Base-by-base conservation (phyloP, 2,113 vertebrate genomes). In the Strigops habroptila region DNA sequence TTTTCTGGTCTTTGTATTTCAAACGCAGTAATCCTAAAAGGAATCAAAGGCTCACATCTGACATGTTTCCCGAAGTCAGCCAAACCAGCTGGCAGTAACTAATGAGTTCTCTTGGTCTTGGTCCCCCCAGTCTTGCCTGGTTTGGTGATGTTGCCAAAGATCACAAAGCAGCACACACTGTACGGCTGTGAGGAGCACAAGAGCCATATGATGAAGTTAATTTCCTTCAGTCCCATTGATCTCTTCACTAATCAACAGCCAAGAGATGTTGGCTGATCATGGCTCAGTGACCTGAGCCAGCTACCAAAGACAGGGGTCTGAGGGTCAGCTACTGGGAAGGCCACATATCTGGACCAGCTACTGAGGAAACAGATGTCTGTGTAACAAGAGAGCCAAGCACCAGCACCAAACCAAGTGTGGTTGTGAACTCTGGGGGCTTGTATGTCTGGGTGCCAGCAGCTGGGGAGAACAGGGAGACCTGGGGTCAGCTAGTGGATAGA, bases 401-500 rank as follows among this genome's bases (percentile, higher is more conserved):
- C 44, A 74, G 33, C 35, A 65, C 3, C 1, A 57, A 12, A 37
- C 8, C 0, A 0, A 6, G 19, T 5, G 18, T 10, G 11, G 25
- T 1, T 52, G 53, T 57, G 44, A 71, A 59, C 6, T 7, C 2
- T 14, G 24, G 11, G 31, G 24, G 7, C 6, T 77, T 39, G 5
- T 2, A 5, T 14, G 31, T 55, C 52, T 73, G 53, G 12, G 6
- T 69, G 21, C 55, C 76, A 81, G 64, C 59, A 86, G 33, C 39
- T 41, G 28, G 18, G 43, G 19, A 79, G 28, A 30, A 23, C 15
- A n/a, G 43, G 17, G 37, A 86, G 16, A 41, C 27, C 27, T 48
- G 37, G 16, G 8, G 10, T 33, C 43, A 77, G 35, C 19, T 43
- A 31, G 62, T 21, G 25, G 23, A 53, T 3, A 21, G 22, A 30